phyloP scores from a whole-genome alignment of 2,888 invertebrate species.

The Gari tellinella region DNA sequence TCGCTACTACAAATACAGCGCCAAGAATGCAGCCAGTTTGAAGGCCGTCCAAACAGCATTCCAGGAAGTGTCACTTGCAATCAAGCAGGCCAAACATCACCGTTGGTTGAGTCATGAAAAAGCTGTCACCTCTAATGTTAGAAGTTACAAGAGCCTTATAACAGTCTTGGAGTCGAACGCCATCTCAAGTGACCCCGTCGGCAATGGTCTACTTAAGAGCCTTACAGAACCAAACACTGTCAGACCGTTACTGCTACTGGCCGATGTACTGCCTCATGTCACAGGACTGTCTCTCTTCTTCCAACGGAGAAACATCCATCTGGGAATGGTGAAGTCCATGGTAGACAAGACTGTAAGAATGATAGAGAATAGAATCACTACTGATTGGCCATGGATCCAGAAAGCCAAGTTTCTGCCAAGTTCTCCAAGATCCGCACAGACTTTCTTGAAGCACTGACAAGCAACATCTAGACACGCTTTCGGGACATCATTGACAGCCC shows the following conservation, averaged over 20 bases:
- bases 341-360: slow-evolving; percentile 36
- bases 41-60: slow-evolving; percentile 41
- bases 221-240: slow-evolving; percentile 42
- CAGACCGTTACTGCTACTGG: slow-evolving; percentile 26
- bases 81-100: slow-evolving; percentile 57
- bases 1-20: no score
- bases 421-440: slow-evolving; percentile 4
- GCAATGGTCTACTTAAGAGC: slow-evolving; percentile 48
- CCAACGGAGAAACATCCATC: slow-evolving; percentile 30
- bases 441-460: slow-evolving; percentile 11
- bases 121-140: slow-evolving; percentile 37
- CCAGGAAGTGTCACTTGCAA: slow-evolving; percentile 34
- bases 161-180: slow-evolving; percentile 41
- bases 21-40: slow-evolving; percentile 38
- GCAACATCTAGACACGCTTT: slow-evolving; percentile 40
- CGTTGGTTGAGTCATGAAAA: slow-evolving; percentile 54
- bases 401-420: slow-evolving; percentile 2
- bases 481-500: slow-evolving; percentile 29
- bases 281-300: slow-evolving; percentile 30
- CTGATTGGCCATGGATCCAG: slow-evolving; percentile 32
- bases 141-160: slow-evolving; percentile 29
- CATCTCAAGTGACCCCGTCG: slow-evolving; percentile 34
- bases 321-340: slow-evolving; percentile 24
- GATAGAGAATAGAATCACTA: slow-evolving; percentile 2
- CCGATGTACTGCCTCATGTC: slow-evolving; percentile 53